These are phyloP conservation scores for Microplitis mediator DNA, from an alignment of 1,140 invertebrate species.

Conservation along the genomic window DNA sequence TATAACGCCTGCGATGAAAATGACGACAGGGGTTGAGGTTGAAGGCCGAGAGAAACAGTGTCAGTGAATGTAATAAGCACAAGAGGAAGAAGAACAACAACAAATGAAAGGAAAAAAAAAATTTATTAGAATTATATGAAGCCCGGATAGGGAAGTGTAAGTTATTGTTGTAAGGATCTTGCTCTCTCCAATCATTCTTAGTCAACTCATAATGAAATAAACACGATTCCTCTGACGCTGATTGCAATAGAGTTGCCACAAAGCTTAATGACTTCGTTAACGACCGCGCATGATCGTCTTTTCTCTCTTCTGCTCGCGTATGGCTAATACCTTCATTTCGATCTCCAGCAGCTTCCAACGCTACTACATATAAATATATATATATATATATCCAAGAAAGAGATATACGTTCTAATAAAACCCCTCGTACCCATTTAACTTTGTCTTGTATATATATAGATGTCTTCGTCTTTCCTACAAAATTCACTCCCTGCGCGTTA, in stretches of 20 bases:
- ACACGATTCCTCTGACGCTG: conserved; percentile 33
- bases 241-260: conserved; percentile 37
- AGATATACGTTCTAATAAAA: conserved; percentile 12
- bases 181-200: conserved; percentile 36
- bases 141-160: conserved; percentile 21
- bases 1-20: neutral
- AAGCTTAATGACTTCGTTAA: conserved; percentile 39
- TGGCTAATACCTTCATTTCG: neutral
- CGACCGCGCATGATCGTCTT: conserved; percentile 25
- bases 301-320: neutral
- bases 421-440: conserved; percentile 1
- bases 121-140: neutral
- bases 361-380: neutral
- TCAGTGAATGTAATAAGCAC: no score
- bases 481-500: neutral
- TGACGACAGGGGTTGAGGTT: neutral
- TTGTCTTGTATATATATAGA: neutral
- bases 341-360: neutral
- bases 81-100: neutral
- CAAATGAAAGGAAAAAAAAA: conserved; percentile 16
- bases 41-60: neutral
- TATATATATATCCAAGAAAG: neutral
- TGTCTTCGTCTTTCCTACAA: neutral
- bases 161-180: conserved; percentile 6
- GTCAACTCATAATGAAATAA: conserved; percentile 40